Conservation (phyloP, 2,888 invertebrate species). For the Metacarcinus magister region DNA sequence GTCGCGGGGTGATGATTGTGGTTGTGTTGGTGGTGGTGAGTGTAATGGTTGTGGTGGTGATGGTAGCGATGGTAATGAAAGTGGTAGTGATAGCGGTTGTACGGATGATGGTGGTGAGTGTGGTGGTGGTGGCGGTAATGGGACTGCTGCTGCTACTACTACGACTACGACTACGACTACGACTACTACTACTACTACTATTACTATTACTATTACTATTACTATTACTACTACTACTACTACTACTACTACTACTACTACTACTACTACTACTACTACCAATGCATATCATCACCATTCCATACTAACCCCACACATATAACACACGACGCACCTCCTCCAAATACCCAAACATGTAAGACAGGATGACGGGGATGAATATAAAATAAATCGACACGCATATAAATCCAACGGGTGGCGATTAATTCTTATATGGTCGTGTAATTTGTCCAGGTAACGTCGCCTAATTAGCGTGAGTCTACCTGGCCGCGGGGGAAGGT, state of each 20-base stretch:
- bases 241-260: not conserved
- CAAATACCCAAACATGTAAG: slow-evolving; percentile 31
- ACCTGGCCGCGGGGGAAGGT: slow-evolving; percentile 5
- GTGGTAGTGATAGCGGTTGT: not conserved
- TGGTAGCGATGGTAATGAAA: not conserved
- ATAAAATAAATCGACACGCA: slow-evolving; percentile 44
- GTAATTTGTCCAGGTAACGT: slow-evolving; percentile 54
- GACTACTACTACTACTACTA: slow-evolving; percentile 3
- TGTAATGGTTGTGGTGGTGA: not conserved
- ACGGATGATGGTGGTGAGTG: not conserved
- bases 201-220: not conserved
- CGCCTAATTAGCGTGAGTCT: slow-evolving; percentile 31
- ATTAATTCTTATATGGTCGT: slow-evolving; percentile 51
- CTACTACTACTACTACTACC: not conserved
- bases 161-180: slow-evolving; percentile 13
- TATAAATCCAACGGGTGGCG: slow-evolving; percentile 46
- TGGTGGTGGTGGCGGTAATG: not conserved
- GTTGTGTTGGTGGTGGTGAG: not conserved
- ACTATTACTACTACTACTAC: slow-evolving; percentile 9
- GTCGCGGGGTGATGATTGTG: slow-evolving; percentile 27
- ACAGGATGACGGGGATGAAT: slow-evolving; percentile 33
- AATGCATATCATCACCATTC: not conserved
- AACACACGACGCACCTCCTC: not conserved
- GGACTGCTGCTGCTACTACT: not conserved
- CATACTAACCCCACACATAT: not conserved